Evolutionary conservation across 2,888 invertebrate species (phyloP), one percentile per base, ranked within the genome.

Genomic region (Acrobeloides nanus): DNA sequence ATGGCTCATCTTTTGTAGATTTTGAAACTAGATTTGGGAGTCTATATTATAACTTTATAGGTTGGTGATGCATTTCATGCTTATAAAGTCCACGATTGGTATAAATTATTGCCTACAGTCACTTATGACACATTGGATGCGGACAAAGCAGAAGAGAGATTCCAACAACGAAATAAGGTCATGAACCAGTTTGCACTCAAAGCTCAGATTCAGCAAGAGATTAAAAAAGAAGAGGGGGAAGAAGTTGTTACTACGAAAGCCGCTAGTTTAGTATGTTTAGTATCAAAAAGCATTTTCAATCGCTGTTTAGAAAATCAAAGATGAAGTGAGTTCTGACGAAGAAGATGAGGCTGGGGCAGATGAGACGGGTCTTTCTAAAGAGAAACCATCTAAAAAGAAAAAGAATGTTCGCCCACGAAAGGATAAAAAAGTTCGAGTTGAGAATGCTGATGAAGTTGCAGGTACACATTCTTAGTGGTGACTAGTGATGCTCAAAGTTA

Each of bases 131-230:
- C 90, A 1, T 78, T 99, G 12, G 89, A 89, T 8, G 88, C 89
- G 0, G 97, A 99, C 76, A 95, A 99, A 76, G 97, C 97, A 0
- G 97, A 99, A 73, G 85, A 89, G 69, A 89, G 93, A 74, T 99
- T 92, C 76, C 87, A 84, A 57, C 84, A 82, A 84, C 82, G 95
- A 31, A 89, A 92, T 76, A 90, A 89, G 74, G 87, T 89, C 42
- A 82, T 93, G 79, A 97, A 97, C 78, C 89, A 84, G 75, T 97
- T 93, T 75, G 85, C 87, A 38, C 72, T 66, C 72, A 77, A 52
- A 68, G 74, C 75, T 53, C 67, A 57, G 55, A 70, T 51, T 48
- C 70, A 60, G 55, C 68, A 51, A 2, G 83, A 82, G 43, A 66
- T 66, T 50, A 66, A 65, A 38, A 66, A 52, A 29, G 53, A 53